These are phyloP conservation scores for Ariolimax columbianus DNA, from an alignment of 2,888 invertebrate species.

Conservation along the genomic window DNA sequence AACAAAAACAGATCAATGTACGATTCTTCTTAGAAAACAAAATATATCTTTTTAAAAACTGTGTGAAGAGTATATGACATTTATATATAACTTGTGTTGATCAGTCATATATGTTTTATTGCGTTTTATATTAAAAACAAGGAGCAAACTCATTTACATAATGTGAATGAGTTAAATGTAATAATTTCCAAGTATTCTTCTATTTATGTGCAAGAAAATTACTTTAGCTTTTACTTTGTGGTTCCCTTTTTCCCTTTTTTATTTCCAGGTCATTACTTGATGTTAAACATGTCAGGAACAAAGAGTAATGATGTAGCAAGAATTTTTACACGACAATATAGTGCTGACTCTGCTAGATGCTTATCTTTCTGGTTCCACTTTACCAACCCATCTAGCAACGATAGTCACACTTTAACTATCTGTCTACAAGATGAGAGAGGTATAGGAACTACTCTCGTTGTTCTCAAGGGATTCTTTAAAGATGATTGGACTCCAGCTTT, in stretches of 20 bases:
- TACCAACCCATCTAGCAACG: background rate
- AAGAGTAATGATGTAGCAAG: background rate
- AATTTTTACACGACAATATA: slow-evolving; percentile 27
- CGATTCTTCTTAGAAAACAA: no score
- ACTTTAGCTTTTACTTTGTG: background rate
- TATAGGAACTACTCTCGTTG: background rate
- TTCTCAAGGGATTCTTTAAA: slow-evolving; percentile 2
- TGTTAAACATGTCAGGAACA: slow-evolving; percentile 3
- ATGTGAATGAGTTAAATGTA: no score
- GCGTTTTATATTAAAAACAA: no score
- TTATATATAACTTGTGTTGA: no score
- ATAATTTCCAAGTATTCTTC: no score
- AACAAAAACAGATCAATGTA: no score
- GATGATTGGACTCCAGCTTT: slow-evolving; percentile 19
- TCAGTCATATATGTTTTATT: no score
- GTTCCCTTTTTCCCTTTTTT: background rate
- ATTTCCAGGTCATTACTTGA: slow-evolving; percentile 27
- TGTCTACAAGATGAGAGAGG: slow-evolving; percentile 28
- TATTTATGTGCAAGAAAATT: background rate
- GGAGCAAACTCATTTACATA: no score
- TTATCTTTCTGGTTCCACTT: slow-evolving; percentile 39
- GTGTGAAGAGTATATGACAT: no score
- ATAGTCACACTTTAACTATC: background rate
- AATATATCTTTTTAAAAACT: no score
- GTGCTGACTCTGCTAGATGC: slow-evolving; percentile 25